Percentiles rank a stretch among this genome's conserved stretches.
Evolutionary conservation across 2,113 vertebrate species (phyloP).

Genomic region (Paramormyrops kingsleyae): DNA sequence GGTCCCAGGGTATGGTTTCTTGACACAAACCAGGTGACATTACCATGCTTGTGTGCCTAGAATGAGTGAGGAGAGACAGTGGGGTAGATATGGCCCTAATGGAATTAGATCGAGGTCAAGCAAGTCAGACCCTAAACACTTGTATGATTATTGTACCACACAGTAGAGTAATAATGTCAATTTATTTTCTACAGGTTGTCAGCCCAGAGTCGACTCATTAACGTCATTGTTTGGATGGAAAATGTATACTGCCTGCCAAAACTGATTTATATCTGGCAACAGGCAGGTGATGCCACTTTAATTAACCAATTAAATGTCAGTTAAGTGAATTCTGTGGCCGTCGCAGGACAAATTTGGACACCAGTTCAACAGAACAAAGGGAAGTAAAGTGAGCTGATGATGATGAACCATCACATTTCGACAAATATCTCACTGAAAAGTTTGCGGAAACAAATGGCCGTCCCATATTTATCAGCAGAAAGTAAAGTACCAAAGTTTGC

Average conservation of each 20-base stretch:
- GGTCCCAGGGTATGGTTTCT: neutral
- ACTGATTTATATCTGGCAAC: neutral
- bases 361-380: neutral
- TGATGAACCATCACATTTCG: neutral
- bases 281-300: neutral
- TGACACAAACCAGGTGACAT: neutral
- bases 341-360: constrained; percentile 7
- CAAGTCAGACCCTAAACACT: neutral
- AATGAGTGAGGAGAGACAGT: neutral
- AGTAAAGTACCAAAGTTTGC: neutral
- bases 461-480: neutral
- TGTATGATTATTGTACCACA: neutral
- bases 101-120: neutral
- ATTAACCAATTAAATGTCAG: constrained; percentile 2
- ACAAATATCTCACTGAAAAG: neutral
- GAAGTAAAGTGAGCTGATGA: neutral
- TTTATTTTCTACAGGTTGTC: constrained; percentile 6
- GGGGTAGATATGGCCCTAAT: neutral
- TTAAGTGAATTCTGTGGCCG: neutral
- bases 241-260: neutral
- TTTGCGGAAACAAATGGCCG: neutral
- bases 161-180: neutral
- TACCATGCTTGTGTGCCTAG: neutral
- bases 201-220: neutral
- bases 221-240: neutral